Base-by-base conservation (phyloP, 2,888 invertebrate species). In the Eupithecia subumbrata region DNA sequence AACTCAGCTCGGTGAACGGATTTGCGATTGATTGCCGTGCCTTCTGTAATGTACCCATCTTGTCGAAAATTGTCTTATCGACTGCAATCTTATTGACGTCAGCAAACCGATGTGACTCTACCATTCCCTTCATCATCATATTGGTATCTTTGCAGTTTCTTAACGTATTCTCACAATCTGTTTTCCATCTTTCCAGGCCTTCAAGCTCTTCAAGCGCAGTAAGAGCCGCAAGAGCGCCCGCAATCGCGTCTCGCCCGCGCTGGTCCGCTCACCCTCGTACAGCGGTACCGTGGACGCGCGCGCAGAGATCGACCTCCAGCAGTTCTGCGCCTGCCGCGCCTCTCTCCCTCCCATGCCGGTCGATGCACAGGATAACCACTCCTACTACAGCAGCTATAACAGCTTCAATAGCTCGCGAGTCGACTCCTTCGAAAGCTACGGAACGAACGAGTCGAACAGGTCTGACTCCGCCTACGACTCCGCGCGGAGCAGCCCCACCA, bases 401-500 rank as follows among this genome's bases (percentile, higher is more conserved):
- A 93, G 92, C 83, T 92, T 82, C 72, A 87, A 87, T 74, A 92
- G 90, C 81, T 93, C 92, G 1, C 84, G 90, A 48, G 88, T 91
- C 63, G 89, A 90, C 66, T 92, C 92, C 78, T 71, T 92, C 1
- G 88, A 88, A 48, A 90, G 89, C 73, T 91, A 89, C 76, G 86
- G 86, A 2, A 86, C 87, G 0, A 85, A 88, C n/a, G 88, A 90
- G 2, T 90, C 89, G 1, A 88, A 88, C 81, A 83, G 91, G 0
- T 90, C 92, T 0, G 95, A 95, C 79, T 95, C 95, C 0, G 95
- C 95, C 0, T 95, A 95, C 76, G 92, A 93, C 64, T 95, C 95
- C 0, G 90, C 91, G 0, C 82, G 92, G 3, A 91, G 92, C 80
- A 93, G 91, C 70, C 94, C 94, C 0, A 87, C 89, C 0, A 82